Percentiles rank a stretch among this genome's conserved stretches.
These are phyloP conservation scores for Formica exsecta DNA, from an alignment of 1,140 invertebrate species.

Conservation along the genomic window DNA sequence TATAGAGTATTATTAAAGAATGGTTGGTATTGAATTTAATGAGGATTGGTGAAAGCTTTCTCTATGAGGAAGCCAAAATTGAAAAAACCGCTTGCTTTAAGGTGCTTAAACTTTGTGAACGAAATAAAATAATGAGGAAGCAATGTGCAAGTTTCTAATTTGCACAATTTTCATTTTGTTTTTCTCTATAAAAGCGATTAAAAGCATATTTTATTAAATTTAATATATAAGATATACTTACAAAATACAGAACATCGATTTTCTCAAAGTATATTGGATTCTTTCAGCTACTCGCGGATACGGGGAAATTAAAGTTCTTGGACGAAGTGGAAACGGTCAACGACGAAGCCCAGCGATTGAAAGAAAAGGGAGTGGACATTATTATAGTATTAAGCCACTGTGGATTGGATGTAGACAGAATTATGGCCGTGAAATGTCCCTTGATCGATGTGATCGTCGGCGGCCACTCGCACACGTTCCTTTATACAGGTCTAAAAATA, in stretches of 20 bases:
- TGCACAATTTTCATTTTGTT: not conserved
- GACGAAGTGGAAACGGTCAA: constrained; percentile 90
- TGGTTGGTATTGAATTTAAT: too few species aligned
- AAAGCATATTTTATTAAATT: not conserved
- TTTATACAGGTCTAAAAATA: constrained; percentile 87
- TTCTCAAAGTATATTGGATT: constrained; percentile 21
- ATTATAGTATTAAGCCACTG: constrained; percentile 94
- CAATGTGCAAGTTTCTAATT: too few species aligned
- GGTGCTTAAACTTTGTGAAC: too few species aligned
- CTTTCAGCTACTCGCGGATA: constrained; percentile 87
- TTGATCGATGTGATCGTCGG: constrained; percentile 94
- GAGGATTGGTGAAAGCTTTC: too few species aligned
- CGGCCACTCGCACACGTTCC: constrained; percentile 94
- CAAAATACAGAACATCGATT: not conserved
- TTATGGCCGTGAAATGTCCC: constrained; percentile 89
- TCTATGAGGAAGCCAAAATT: too few species aligned
- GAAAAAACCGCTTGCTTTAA: too few species aligned
- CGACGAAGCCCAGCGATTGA: constrained; percentile 89
- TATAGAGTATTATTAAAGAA: too few species aligned
- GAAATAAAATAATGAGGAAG: too few species aligned
- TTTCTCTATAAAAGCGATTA: not conserved
- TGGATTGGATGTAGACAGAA: constrained; percentile 90
- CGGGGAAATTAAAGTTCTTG: constrained; percentile 89
- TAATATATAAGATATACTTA: not conserved
- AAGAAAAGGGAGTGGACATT: constrained; percentile 89